These are phyloP conservation scores for Synanthedon andrenaeformis DNA, from an alignment of 2,888 invertebrate genomes.

Conservation along the genomic window DNA sequence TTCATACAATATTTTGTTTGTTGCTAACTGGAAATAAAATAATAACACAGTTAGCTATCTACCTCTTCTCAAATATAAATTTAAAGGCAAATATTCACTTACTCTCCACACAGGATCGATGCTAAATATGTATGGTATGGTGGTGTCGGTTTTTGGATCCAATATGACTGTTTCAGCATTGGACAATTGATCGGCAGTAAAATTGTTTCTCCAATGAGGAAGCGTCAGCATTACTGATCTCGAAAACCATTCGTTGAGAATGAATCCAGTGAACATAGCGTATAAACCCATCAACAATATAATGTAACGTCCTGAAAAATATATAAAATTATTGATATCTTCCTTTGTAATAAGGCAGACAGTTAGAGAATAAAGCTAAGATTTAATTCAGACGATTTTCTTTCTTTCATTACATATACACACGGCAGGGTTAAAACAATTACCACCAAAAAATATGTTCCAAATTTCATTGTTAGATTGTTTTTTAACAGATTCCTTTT, in stretches of 20 bases:
- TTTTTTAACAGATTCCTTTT: conserved; percentile 74
- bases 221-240: conserved; percentile 83
- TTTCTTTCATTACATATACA: too few species aligned
- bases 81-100: not conserved
- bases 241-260: conserved; percentile 96
- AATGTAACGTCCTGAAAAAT: conserved; percentile 86
- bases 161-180: conserved; percentile 46
- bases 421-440: not conserved
- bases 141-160: conserved; percentile 70
- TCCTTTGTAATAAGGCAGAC: not conserved
- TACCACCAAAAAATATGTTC: conserved; percentile 91
- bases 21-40: conserved; percentile 45
- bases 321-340: not conserved
- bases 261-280: conserved; percentile 94
- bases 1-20: conserved; percentile 88
- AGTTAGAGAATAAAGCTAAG: too few species aligned
- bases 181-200: conserved; percentile 9
- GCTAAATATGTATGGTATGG: conserved; percentile 83
- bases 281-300: conserved; percentile 95
- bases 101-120: conserved; percentile 80
- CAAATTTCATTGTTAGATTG: conserved; percentile 86
- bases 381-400: too few species aligned
- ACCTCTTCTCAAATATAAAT: too few species aligned
- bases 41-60: too few species aligned
- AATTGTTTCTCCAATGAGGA: conserved; percentile 79